phyloP scores from a whole-genome alignment of 2,797 vertebrate genomes.

The Echeneis naucrates region DNA sequence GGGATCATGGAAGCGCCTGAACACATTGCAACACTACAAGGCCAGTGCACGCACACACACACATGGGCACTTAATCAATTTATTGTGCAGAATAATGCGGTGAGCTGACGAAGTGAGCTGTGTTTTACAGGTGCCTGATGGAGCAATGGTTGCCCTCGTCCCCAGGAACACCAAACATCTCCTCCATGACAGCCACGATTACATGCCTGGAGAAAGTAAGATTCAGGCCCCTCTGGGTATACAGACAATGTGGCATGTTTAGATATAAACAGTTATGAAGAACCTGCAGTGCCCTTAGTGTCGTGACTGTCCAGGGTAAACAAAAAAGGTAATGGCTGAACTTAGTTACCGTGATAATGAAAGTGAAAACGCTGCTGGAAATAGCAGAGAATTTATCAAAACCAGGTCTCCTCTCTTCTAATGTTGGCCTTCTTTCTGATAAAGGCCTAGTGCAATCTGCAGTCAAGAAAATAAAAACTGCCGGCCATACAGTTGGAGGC shows the following conservation, averaged over 20 bases:
- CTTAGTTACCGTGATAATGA: too few relatives aligned
- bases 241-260: too few relatives aligned
- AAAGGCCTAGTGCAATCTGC: too few relatives aligned
- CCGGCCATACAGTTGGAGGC: too few relatives aligned
- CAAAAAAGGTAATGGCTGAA: too few relatives aligned
- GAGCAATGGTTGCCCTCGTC: conserved; percentile 94
- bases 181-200: conserved; percentile 95
- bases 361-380: too few relatives aligned
- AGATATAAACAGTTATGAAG: too few relatives aligned
- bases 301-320: background rate
- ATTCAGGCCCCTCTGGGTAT: conserved; percentile 29
- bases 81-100: background rate
- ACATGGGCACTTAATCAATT: background rate
- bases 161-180: conserved; percentile 93
- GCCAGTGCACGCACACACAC: conserved; percentile 68
- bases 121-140: conserved; percentile 91
- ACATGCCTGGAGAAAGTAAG: conserved; percentile 97
- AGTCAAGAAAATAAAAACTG: too few relatives aligned
- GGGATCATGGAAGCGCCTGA: conserved; percentile 95
- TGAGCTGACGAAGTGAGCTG: background rate
- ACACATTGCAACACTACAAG: conserved; percentile 98
- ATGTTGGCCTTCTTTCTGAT: too few relatives aligned
- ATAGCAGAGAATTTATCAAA: too few relatives aligned
- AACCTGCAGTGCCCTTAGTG: background rate
- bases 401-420: too few relatives aligned